Percentiles rank a stretch among this genome's conserved stretches.
Conservation (phyloP, 2,888 invertebrate species). For the Acleris literana region DNA sequence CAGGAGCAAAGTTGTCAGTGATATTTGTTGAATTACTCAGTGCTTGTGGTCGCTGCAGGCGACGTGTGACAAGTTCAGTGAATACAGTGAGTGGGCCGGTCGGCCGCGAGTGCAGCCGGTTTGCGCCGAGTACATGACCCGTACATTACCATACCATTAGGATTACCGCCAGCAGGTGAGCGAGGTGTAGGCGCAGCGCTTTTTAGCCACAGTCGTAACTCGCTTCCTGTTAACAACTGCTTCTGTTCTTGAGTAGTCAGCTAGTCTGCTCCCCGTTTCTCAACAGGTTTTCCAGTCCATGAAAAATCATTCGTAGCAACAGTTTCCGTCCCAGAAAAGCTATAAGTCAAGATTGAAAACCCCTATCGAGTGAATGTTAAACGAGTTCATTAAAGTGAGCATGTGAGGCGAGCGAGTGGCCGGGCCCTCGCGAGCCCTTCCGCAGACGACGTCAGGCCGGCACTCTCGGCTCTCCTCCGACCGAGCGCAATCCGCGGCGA, state of each 20-base stretch:
- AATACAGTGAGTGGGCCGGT: constrained; percentile 4
- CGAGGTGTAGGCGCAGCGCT: constrained; percentile 15
- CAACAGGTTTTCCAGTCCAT: background rate
- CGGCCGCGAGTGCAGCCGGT: constrained; percentile 19
- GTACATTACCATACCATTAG: constrained; percentile 26
- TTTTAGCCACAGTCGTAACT: constrained; percentile 2
- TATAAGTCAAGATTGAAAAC: no score
- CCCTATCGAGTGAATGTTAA: constrained; percentile 8
- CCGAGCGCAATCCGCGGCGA: background rate
- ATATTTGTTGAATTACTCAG: constrained; percentile 32
- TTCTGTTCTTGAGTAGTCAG: constrained; percentile 18
- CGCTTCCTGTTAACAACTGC: constrained; percentile 20
- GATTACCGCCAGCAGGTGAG: constrained; percentile 31
- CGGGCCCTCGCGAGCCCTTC: constrained; percentile 5
- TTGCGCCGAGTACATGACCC: constrained; percentile 24
- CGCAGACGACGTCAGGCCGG: constrained; percentile 6
- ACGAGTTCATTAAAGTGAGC: constrained; percentile 15
- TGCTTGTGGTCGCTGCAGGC: constrained; percentile 27
- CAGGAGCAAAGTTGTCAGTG: constrained; percentile 45
- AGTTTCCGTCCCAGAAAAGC: no score
- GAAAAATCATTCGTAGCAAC: no score
- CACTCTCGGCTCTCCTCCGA: background rate
- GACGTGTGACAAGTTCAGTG: constrained; percentile 19
- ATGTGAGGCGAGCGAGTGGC: background rate
- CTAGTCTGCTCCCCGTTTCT: constrained; percentile 19